Percentiles rank a stretch among this genome's conserved stretches.
Conservation (phyloP, 30 jellyfish, hydroid and myxozoan genomes). For the Mastigias papua region DNA sequence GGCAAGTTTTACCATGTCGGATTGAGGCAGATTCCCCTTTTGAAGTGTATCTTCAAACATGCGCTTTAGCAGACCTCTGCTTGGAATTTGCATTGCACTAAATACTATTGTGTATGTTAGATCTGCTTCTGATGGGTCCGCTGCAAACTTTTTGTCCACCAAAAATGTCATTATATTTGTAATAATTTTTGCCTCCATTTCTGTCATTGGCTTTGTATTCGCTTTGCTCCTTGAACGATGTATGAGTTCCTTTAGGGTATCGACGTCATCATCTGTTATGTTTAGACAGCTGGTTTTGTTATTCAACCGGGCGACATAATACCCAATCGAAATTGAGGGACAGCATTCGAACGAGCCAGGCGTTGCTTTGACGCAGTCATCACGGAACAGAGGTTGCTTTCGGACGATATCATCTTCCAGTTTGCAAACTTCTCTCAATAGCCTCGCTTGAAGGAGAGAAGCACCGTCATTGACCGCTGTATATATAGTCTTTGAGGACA, state of each 20-base stretch:
- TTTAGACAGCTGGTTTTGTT: constrained; percentile 37
- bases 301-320: constrained; percentile 39
- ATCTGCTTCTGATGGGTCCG: background rate
- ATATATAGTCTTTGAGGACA: constrained; percentile 68
- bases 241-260: constrained; percentile 8
- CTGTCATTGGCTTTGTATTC: background rate
- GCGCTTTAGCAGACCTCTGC: constrained; percentile 23
- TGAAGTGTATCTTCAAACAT: constrained; percentile 33
- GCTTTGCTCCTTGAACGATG: background rate
- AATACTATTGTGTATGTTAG: constrained; percentile 66
- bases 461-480: constrained; percentile 17
- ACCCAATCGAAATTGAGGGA: constrained; percentile 73
- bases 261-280: constrained; percentile 61
- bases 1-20: constrained; percentile 17
- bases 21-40: constrained; percentile 4
- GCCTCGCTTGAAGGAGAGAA: constrained; percentile 43
- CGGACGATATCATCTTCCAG: constrained; percentile 48
- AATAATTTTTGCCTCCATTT: background rate
- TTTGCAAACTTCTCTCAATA: constrained; percentile 51
- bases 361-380: constrained; percentile 29
- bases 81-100: constrained; percentile 59
- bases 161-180: constrained; percentile 29
- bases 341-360: constrained; percentile 20
- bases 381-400: constrained; percentile 26
- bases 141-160: constrained; percentile 67